Conservation (phyloP, 2,113 vertebrate genomes). For the Lynx canadensis region DNA sequence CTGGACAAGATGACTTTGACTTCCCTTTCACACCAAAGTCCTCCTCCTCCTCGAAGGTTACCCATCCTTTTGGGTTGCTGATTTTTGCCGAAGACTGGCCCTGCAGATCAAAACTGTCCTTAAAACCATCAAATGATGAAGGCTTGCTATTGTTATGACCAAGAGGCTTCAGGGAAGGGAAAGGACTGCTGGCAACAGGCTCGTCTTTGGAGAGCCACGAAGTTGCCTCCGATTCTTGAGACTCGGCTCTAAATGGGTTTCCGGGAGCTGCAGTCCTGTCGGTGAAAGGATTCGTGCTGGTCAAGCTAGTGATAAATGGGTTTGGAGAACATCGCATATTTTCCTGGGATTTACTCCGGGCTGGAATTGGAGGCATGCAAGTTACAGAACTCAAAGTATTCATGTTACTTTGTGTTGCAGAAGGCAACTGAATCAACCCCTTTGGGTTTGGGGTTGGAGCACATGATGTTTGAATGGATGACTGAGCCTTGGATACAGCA, state of each 20-base stretch:
- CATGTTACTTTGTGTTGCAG: conserved; percentile 80
- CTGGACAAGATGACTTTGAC: conserved; percentile 61
- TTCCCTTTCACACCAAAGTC: conserved; percentile 70
- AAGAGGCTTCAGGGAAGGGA: conserved; percentile 73
- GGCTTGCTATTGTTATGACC: conserved; percentile 75
- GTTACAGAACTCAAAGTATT: conserved; percentile 73
- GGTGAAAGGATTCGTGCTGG: conserved; percentile 90
- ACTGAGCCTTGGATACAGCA: conserved; percentile 87
- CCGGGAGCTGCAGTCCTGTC: conserved; percentile 80
- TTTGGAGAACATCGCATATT: conserved; percentile 85
- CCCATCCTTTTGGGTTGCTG: conserved; percentile 90
- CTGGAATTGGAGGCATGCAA: conserved; percentile 87
- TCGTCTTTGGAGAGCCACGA: conserved; percentile 80
- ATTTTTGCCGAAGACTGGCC: conserved; percentile 69
- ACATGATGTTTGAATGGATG: conserved; percentile 73
- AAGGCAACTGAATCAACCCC: conserved; percentile 84
- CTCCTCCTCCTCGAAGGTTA: conserved; percentile 90
- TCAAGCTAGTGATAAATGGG: conserved; percentile 84
- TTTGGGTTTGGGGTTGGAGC: conserved; percentile 82
- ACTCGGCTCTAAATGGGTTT: conserved; percentile 84
- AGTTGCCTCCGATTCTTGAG: conserved; percentile 74
- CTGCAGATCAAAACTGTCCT: conserved; percentile 74
- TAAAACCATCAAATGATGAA: conserved; percentile 63
- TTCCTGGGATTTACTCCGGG: conserved; percentile 90
- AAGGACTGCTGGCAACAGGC: conserved; percentile 57